Evolutionary conservation across 2,113 vertebrate genomes (phyloP), one percentile per base, ranked within the genome.

Genomic region (Melierax canorus): DNA sequence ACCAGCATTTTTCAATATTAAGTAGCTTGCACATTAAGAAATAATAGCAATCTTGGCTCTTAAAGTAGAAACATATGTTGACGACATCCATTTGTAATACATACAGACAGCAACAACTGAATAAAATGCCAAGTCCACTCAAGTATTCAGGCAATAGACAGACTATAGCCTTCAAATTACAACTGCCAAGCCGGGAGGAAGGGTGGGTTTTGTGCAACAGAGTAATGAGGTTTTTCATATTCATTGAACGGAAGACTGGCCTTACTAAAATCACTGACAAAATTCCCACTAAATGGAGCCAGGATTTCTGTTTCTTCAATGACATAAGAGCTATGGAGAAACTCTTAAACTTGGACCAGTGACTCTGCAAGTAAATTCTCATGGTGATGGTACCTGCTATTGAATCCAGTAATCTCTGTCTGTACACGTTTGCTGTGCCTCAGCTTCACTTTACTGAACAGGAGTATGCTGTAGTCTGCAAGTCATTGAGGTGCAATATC

Each of bases 291-390:
- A n/a, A 50, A 64, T 1, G 1, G 26, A 80, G 60, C 6, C 30
- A 69, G 16, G 16, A 27, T 39, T 89, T 87, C 45, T 84, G 5
- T n/a, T 77, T 58, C 11, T 72, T 84, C 69, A 62, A 56, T 76
- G 34, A 80, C 64, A 14, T 38, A n/a, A 27, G 48, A 80, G 11
- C 15, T 22, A 2, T 30, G 8, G 39, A 77, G 48, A 69, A 90
- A n/a, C 43, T 76, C n/a, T n/a, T 48, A 39, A 67, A 72, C 38
- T 69, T 43, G 30, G 15, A 36, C 29, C 38, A 0, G 0, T 32
- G 71, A 10, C 18, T 51, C n/a, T 58, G 12, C 18, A 78, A 58
- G 43, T 58, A 46, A 39, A 19, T 56, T 60, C 50, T 82, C 53
- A 53, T 59, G 24, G 6, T 68, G 19, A 3, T 79, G 16, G 18